These are phyloP conservation scores for Ennomos quercinarius DNA, from an alignment of 2,888 invertebrate genomes.

Conservation along the genomic window DNA sequence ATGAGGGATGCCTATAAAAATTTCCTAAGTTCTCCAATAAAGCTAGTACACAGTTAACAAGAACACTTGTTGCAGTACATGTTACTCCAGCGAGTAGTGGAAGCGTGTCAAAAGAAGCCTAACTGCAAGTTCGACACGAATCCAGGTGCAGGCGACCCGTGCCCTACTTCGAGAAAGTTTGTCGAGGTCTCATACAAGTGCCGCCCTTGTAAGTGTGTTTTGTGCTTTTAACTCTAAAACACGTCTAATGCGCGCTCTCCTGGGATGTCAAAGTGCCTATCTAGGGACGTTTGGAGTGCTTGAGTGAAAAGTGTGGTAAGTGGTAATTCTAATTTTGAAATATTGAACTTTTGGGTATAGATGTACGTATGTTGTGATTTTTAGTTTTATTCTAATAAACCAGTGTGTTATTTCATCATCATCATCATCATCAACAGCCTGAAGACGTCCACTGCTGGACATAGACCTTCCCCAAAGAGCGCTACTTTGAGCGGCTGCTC, in stretches of 20 bases:
- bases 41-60: background rate
- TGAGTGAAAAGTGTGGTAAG: constrained; percentile 39
- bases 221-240: constrained; percentile 35
- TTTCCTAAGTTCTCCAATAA: background rate
- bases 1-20: no score
- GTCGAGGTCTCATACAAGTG: constrained; percentile 98
- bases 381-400: background rate
- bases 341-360: constrained; percentile 39
- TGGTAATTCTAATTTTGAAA: constrained; percentile 40
- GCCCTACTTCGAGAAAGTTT: constrained; percentile 95
- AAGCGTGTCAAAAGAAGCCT: constrained; percentile 96
- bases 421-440: no score
- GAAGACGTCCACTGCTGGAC: no score
- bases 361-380: constrained; percentile 19
- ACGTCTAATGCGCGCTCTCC: constrained; percentile 30
- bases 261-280: constrained; percentile 31
- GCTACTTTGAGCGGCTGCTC: no score
- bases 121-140: constrained; percentile 96
- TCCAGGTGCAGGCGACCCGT: constrained; percentile 94
- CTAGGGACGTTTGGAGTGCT: constrained; percentile 26
- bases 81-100: constrained; percentile 95
- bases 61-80: constrained; percentile 87
- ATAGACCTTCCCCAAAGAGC: no score
- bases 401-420: no score
- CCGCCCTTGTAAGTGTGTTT: constrained; percentile 93